Conservation (phyloP, 2,113 vertebrate species). For the Jacana jacana region DNA sequence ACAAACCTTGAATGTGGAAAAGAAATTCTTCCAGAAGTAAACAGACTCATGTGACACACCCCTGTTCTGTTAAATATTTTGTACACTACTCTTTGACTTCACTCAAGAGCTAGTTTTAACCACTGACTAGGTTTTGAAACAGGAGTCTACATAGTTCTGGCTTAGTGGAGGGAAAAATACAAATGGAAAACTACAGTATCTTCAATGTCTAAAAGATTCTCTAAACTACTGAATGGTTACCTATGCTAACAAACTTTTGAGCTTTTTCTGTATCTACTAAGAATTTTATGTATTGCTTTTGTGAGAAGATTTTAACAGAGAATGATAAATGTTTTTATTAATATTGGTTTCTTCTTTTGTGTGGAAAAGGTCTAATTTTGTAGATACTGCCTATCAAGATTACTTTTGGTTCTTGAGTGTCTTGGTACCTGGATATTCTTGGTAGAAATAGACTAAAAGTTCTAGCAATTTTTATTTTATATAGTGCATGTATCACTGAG, state of each 20-base stretch:
- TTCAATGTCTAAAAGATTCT: conserved; percentile 69
- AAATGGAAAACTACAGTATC: conserved; percentile 39
- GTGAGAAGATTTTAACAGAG: conserved; percentile 68
- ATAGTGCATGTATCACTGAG: conserved; percentile 79
- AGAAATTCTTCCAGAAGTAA: conserved; percentile 44
- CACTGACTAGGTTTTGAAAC: conserved; percentile 64
- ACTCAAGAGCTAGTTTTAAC: conserved; percentile 70
- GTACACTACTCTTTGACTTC: conserved; percentile 69
- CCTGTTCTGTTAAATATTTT: conserved; percentile 77
- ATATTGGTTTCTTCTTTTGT: conserved; percentile 66
- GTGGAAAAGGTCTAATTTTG: conserved; percentile 60
- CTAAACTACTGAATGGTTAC: conserved; percentile 77
- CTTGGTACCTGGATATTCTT: conserved; percentile 61
- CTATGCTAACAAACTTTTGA: conserved; percentile 69
- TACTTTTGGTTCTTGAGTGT: conserved; percentile 52
- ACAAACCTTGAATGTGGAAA: conserved; percentile 82
- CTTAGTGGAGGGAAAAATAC: background rate
- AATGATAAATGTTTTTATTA: conserved; percentile 55
- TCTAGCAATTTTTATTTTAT: conserved; percentile 71
- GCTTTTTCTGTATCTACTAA: conserved; percentile 74
- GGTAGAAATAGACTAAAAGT: conserved; percentile 67
- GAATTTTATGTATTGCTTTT: conserved; percentile 70
- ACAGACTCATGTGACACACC: conserved; percentile 50
- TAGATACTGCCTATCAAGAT: conserved; percentile 62
- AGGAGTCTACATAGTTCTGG: conserved; percentile 50